These are phyloP conservation scores for Flabesymbios commensalis DNA, from an alignment of 2,888 invertebrate species.

Conservation along the genomic window DNA sequence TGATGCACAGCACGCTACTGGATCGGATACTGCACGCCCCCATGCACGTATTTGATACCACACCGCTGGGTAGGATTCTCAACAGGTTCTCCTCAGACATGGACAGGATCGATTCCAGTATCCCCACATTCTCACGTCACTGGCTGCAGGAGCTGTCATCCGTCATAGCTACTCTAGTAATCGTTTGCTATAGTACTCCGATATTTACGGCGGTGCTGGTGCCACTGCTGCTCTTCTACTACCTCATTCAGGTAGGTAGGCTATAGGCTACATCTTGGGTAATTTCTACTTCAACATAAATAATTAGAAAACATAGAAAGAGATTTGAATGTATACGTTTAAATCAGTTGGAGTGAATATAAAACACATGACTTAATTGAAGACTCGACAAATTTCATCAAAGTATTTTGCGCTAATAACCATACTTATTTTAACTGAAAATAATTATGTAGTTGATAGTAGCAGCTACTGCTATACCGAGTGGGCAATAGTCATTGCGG, in stretches of 20 bases:
- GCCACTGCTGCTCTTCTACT: constrained; percentile 50
- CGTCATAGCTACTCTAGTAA: constrained; percentile 42
- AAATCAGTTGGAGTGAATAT: too few species aligned
- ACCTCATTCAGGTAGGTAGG: constrained; percentile 50
- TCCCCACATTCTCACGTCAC: constrained; percentile 34
- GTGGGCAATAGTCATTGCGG: too few species aligned
- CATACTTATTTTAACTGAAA: too few species aligned
- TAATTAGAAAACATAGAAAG: too few species aligned
- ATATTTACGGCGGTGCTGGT: constrained; percentile 44
- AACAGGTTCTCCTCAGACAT: constrained; percentile 51
- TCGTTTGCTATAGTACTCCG: constrained; percentile 49
- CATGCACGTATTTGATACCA: constrained; percentile 51
- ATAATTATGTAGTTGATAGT: too few species aligned
- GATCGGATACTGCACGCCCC: constrained; percentile 45
- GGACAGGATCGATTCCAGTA: constrained; percentile 43
- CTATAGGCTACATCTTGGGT: too few species aligned
- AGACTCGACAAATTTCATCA: too few species aligned
- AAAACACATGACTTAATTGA: too few species aligned
- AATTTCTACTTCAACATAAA: too few species aligned
- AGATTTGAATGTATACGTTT: too few species aligned
- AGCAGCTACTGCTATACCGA: too few species aligned
- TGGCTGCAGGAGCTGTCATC: constrained; percentile 40
- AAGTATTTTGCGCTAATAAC: too few species aligned
- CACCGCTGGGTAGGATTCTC: constrained; percentile 48
- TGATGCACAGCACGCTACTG: constrained; percentile 27